A percentile compares a stretch with the other conserved stretches of the same genome.
Conservation (phyloP, 2,888 invertebrate genomes). For the Lepetodrilus schrolli region DNA sequence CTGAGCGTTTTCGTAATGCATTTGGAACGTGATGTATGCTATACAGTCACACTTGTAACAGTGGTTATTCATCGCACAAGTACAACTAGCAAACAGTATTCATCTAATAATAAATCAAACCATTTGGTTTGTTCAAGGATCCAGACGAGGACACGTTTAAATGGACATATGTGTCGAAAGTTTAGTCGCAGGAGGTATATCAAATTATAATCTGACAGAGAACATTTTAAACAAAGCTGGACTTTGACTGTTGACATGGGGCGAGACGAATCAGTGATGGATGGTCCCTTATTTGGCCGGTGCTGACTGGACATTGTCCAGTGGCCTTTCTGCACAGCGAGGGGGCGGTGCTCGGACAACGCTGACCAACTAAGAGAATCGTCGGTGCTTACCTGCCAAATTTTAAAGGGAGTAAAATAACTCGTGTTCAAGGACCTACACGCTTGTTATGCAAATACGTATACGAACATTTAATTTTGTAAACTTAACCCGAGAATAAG, state of each 20-base stretch:
- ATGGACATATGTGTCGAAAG: constrained; percentile 3
- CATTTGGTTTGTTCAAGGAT: not conserved
- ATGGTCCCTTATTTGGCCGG: constrained; percentile 5
- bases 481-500: too few relatives aligned
- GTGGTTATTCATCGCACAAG: too few relatives aligned
- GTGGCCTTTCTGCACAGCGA: not conserved
- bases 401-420: too few relatives aligned
- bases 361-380: too few relatives aligned
- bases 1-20: too few relatives aligned
- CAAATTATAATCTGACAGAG: constrained; percentile 21
- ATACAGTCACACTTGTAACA: too few relatives aligned
- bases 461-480: too few relatives aligned
- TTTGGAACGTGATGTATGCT: too few relatives aligned
- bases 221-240: constrained; percentile 25
- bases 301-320: constrained; percentile 21
- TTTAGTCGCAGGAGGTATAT: constrained; percentile 1
- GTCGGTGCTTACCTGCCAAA: too few relatives aligned
- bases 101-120: not conserved
- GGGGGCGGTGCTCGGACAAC: constrained; percentile 22
- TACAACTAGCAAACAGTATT: too few relatives aligned
- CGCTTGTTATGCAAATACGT: too few relatives aligned
- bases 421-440: too few relatives aligned
- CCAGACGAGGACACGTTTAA: constrained; percentile 6
- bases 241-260: constrained; percentile 10
- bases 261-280: constrained; percentile 21